These are phyloP conservation scores for Rhagoletis zephyria DNA, from an alignment of 1,140 invertebrate species.

Conservation along the genomic window DNA sequence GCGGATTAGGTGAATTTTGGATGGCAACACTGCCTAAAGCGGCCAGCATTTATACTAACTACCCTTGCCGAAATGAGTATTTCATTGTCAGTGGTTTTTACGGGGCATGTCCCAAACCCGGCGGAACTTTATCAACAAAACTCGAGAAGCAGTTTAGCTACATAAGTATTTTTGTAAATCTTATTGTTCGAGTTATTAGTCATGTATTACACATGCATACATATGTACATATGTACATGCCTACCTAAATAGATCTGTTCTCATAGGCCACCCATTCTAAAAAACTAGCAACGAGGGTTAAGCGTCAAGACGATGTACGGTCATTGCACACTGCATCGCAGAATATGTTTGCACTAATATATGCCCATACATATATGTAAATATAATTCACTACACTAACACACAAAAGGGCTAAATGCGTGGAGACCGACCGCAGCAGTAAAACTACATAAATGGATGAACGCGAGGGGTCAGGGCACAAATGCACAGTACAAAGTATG, in stretches of 20 bases:
- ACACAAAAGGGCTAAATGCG: neutral
- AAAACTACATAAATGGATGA: neutral
- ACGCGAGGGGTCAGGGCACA: neutral
- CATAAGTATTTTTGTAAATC: no score
- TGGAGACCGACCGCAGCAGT: neutral
- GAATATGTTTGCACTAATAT: neutral
- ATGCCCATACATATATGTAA: neutral
- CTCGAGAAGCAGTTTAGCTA: no score
- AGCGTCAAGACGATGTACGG: neutral
- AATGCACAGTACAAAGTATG: neutral
- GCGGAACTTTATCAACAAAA: no score
- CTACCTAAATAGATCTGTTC: neutral
- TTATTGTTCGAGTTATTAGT: no score
- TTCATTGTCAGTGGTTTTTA: no score
- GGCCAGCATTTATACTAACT: no score
- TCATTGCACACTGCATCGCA: neutral
- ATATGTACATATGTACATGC: neutral
- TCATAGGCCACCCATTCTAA: neutral
- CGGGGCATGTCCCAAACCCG: no score
- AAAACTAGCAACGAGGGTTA: neutral
- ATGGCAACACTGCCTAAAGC: no score
- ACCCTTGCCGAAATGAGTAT: no score
- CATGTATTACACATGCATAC: neutral
- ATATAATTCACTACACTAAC: neutral
- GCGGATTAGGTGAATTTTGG: no score